Base-by-base conservation (phyloP, 2,888 invertebrate genomes). In the Lithophane socia region DNA sequence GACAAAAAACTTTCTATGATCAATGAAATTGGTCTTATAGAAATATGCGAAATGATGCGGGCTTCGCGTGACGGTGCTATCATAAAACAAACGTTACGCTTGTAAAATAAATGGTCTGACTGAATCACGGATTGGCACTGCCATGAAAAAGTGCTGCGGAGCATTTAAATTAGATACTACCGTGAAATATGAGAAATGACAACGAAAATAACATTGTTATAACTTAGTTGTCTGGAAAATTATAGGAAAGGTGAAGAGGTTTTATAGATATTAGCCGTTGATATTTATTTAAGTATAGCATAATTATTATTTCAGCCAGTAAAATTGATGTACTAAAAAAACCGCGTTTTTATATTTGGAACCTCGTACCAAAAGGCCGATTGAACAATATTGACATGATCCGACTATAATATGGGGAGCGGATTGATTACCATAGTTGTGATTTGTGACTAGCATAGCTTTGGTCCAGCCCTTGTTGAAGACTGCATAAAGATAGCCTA, bases 51-150 rank as follows among this genome's bases (percentile, higher is more conserved):
- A 81, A 77, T 71, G 70, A 86, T 77, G 77, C 66, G 37, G 24
- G n/a, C 52, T 56, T 87, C 69, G 88, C 87, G 87, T 88, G 88
- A 54, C 60, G 21, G 37, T 16, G n/a, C 60, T 47, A 24, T 69
- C 76, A 60, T 77, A 79, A 76, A 80, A 82, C 75, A 81, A 77
- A 75, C 42, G 67, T 72, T 64, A 74, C 54, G 77, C 75, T 84
- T 74, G 61, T 69, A 67, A 71, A 77, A 79, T 80, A 75, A 87
- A 83, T 84, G 67, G 3, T 67, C 12, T 58, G 47, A 61, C 12
- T 58, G 47, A 61, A 79, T 77, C 88, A 86, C 84, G 79, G 79
- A 75, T 76, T 75, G 56, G 54, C 10, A 68, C 29, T 74, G 65
- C 54, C 58, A 56, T 73, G 49, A 75, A 70, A 73, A 70, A 73